Conservation (phyloP, 2,113 vertebrate species). For the Enhydra lutris region DNA sequence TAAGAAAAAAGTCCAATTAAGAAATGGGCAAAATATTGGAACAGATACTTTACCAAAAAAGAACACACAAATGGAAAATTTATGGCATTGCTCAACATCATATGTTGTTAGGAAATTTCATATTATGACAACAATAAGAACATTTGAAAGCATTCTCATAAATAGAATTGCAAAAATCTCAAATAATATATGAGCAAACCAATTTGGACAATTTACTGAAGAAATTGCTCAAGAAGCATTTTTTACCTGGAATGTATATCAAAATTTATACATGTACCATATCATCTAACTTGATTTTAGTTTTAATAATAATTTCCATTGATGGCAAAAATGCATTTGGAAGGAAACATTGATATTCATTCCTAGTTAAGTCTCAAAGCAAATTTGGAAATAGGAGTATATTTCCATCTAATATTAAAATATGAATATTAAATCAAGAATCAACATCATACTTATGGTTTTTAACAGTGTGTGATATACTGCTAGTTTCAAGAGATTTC, state of each 20-base stretch:
- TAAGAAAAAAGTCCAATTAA: background rate
- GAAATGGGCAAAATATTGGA: background rate
- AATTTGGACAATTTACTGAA: background rate
- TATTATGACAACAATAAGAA: background rate
- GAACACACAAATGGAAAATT: background rate
- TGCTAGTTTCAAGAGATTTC: background rate
- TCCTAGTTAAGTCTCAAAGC: background rate
- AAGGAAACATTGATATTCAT: background rate
- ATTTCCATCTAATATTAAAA: background rate
- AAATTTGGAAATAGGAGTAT: background rate
- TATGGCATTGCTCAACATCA: background rate
- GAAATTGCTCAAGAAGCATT: background rate
- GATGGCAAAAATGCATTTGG: background rate
- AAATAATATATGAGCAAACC: background rate
- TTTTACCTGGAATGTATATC: background rate
- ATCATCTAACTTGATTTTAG: background rate
- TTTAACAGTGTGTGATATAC: background rate
- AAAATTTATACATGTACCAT: background rate
- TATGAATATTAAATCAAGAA: background rate
- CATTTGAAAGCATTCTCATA: background rate
- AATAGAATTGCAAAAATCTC: background rate
- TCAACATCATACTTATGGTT: background rate
- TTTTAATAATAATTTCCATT: slow-evolving; percentile 7
- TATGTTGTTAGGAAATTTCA: background rate
- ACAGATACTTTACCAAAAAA: background rate